A percentile compares a stretch with the other conserved stretches of the same genome.
Conservation (phyloP, 1,140 invertebrate genomes). For the Drosophila ficusphila region DNA sequence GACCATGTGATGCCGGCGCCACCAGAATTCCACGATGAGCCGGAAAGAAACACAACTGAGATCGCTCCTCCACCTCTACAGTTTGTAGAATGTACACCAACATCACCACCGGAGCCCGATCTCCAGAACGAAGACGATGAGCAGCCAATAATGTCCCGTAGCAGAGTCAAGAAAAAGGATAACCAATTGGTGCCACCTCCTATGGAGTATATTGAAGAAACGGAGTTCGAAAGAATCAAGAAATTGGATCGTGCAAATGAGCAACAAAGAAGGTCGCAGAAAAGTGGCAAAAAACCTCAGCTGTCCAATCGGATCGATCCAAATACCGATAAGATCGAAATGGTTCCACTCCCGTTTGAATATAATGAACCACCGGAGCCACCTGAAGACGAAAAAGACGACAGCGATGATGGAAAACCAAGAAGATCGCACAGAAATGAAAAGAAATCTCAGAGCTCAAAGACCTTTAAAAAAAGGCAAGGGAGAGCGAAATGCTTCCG, state of each 20-base stretch:
- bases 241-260: not conserved
- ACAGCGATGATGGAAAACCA: not conserved
- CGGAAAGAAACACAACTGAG: not conserved
- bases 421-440: not conserved
- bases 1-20: not conserved
- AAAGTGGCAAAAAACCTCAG: not conserved
- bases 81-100: not conserved
- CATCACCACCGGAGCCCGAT: not conserved
- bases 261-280: not conserved
- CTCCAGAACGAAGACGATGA: not conserved
- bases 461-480: not conserved
- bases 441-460: not conserved
- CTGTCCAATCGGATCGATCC: not conserved
- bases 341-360: not conserved
- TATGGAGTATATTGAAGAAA: not conserved
- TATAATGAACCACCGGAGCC: not conserved
- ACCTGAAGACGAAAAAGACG: not conserved
- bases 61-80: conserved; percentile 11
- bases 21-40: not conserved
- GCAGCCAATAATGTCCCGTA: not conserved
- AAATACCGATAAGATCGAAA: not conserved
- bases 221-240: not conserved
- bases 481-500: not conserved
- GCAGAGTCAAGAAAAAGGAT: not conserved
- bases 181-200: not conserved